Evolutionary conservation across 64 coral and sea anemone genomes (phyloP).

Genomic region (Actinia equina): DNA sequence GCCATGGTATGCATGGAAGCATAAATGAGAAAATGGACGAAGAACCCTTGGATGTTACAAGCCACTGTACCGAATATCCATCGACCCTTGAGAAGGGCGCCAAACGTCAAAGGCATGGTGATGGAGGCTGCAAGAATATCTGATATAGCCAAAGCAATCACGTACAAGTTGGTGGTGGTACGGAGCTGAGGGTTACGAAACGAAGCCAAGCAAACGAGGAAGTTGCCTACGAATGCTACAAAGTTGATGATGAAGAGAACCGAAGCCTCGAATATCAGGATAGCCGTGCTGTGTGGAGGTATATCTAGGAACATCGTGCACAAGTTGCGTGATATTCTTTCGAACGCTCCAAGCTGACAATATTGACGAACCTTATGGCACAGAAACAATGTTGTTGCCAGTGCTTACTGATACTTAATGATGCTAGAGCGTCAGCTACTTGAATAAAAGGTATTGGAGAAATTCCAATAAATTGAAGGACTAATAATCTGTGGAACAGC

Average conservation of each 20-base stretch:
- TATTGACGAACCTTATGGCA: no score
- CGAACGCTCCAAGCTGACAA: no score
- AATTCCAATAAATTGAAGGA: no score
- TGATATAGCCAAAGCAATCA: constrained; percentile 62
- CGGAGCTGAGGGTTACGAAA: constrained; percentile 59
- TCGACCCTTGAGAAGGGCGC: constrained; percentile 51
- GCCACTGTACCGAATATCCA: constrained; percentile 53
- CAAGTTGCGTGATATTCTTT: background rate
- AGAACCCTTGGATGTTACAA: constrained; percentile 61
- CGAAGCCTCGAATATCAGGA: constrained; percentile 30
- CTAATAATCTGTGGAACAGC: no score
- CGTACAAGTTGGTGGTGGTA: constrained; percentile 70
- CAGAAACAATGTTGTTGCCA: no score
- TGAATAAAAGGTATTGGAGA: no score
- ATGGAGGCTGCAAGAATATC: constrained; percentile 64
- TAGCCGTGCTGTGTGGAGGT: background rate
- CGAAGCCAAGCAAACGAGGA: constrained; percentile 56
- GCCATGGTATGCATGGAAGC: constrained; percentile 79
- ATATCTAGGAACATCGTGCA: background rate
- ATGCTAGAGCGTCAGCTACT: no score
- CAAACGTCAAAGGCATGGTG: constrained; percentile 50
- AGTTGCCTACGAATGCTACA: constrained; percentile 54
- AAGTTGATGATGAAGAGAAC: constrained; percentile 50
- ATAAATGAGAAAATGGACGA: constrained; percentile 58
- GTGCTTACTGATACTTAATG: no score